phyloP scores from a whole-genome alignment of 2,797 vertebrate genomes.

The Acanthurus lineatus region DNA sequence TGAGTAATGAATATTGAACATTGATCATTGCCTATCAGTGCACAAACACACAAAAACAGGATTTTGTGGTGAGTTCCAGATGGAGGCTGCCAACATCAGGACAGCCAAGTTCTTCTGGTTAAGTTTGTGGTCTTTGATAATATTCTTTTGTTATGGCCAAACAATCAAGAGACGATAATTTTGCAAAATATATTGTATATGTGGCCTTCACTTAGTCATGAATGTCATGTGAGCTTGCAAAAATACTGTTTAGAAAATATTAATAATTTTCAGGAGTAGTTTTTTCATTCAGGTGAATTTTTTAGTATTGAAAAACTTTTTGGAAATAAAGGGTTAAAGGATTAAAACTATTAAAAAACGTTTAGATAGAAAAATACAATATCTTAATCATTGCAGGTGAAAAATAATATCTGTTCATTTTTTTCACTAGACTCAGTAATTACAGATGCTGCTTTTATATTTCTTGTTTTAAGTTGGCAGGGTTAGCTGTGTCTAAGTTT shows the following conservation, averaged over 20 bases:
- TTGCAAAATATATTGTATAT: not conserved
- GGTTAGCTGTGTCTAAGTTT: slow-evolving; percentile 22
- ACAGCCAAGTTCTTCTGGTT: not conserved
- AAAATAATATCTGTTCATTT: not conserved
- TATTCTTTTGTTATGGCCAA: not conserved
- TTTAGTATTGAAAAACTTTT: too few relatives aligned
- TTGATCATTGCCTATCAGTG: too few relatives aligned
- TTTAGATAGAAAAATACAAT: not conserved
- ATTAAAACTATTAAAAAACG: not conserved
- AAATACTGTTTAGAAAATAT: not conserved
- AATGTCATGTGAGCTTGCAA: not conserved
- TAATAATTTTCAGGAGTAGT: not conserved
- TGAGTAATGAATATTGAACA: not conserved
- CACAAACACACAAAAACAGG: not conserved
- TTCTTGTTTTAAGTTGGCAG: slow-evolving; percentile 9
- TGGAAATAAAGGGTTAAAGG: not conserved
- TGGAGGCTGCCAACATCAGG: not conserved
- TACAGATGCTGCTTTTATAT: slow-evolving; percentile 22
- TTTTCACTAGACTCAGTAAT: not conserved
- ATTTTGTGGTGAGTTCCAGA: not conserved
- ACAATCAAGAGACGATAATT: not conserved
- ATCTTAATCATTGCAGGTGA: not conserved
- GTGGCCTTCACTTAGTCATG: slow-evolving; percentile 4
- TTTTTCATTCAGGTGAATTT: not conserved
- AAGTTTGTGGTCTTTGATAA: not conserved